Percentiles rank a stretch among this genome's conserved stretches.
Evolutionary conservation across 2,113 vertebrate genomes (phyloP).

Genomic region (Corvus hawaiiensis): DNA sequence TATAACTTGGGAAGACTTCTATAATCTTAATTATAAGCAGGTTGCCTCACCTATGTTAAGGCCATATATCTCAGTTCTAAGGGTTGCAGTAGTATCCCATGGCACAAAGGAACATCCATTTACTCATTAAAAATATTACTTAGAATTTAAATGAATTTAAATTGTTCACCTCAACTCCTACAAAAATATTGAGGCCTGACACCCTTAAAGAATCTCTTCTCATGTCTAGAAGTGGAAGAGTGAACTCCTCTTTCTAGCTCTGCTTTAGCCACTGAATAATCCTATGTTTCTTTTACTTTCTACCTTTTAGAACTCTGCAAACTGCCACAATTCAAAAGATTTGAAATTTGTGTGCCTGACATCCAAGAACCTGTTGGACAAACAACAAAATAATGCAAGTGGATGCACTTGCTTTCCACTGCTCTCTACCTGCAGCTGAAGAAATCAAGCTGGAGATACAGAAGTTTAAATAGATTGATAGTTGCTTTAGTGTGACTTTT

Average conservation of each 20-base stretch:
- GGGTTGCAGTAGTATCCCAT: background rate
- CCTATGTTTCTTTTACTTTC: background rate
- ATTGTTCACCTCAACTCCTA: background rate
- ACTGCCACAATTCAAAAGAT: background rate
- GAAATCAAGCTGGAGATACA: background rate
- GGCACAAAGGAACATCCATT: background rate
- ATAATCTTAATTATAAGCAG: background rate
- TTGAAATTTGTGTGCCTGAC: background rate
- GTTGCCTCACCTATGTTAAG: background rate
- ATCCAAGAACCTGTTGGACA: background rate
- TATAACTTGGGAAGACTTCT: background rate
- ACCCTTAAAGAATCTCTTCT: background rate
- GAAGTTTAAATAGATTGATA: background rate
- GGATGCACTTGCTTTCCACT: background rate
- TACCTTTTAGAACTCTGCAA: background rate
- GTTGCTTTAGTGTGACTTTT: background rate
- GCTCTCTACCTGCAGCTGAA: background rate
- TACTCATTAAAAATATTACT: background rate
- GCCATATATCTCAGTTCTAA: background rate
- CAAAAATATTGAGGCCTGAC: background rate
- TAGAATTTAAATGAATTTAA: background rate
- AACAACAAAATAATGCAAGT: background rate
- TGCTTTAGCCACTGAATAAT: background rate
- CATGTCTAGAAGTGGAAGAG: background rate
- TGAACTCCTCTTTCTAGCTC: background rate